These are phyloP conservation scores for Brachypteracias leptosomus DNA, from an alignment of 2,113 vertebrate species.

Conservation along the genomic window DNA sequence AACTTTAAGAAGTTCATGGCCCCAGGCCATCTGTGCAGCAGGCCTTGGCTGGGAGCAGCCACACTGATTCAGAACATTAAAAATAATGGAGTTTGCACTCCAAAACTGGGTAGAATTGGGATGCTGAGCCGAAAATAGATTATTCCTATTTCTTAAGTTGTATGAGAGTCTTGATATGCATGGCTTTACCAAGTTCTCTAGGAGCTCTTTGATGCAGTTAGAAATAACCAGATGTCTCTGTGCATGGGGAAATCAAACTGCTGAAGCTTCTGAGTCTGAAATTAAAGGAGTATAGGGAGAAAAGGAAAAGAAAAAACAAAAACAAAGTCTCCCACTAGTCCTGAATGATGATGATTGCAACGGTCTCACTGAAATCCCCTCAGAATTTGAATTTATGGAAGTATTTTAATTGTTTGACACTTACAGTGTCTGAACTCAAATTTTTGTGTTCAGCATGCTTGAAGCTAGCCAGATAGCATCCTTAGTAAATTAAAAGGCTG, in stretches of 20 bases:
- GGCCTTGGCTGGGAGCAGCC: not conserved
- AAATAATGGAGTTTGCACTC: not conserved
- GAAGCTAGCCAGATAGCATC: not conserved
- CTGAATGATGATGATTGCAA: slow-evolving; percentile 11
- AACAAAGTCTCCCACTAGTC: not conserved
- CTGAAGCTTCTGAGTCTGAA: slow-evolving; percentile 1
- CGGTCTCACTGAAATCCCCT: not conserved
- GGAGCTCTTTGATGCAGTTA: not conserved
- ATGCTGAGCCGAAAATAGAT: not conserved
- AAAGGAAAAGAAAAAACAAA: not conserved
- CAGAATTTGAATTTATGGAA: not conserved
- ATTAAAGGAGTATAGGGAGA: not conserved
- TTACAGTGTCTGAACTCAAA: not conserved
- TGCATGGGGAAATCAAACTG: slow-evolving; percentile 20
- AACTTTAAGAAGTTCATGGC: not conserved
- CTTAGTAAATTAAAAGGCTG: not conserved
- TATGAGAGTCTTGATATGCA: not conserved
- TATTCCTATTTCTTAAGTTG: not conserved
- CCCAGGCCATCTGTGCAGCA: not conserved
- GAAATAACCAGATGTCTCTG: not conserved
- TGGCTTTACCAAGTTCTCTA: not conserved
- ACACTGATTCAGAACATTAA: not conserved
- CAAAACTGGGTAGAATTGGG: not conserved
- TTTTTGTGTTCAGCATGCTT: not conserved
- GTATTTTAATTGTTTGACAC: slow-evolving; percentile 32